Evolutionary conservation across 2,888 invertebrate genomes (phyloP), one percentile per base, ranked within the genome.

Genomic region (Octonoba sinensis): DNA sequence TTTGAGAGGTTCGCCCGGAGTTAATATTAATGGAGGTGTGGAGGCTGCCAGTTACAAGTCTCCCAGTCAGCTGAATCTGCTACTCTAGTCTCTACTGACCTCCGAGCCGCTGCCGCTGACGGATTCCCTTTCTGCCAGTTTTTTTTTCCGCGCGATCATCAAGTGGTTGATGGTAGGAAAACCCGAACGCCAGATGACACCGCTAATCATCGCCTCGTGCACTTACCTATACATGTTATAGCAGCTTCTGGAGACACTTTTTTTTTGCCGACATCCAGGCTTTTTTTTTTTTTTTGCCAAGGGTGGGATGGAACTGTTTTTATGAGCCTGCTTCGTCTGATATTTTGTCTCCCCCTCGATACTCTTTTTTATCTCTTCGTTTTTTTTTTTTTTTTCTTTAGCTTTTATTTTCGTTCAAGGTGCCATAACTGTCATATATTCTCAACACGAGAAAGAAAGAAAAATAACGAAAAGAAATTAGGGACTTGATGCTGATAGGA

Each of bases 1-100:
- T 77, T 57, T 77, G 70, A 73, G 66, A 60, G 67, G 59, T 27
- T 56, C 20, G 62, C 27, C 51, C 46, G 18, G 71, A 66, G 60
- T 73, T 73, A 79, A 73, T 73, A 73, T 73, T 73, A 79, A 81
- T 81, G 64, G 79, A 69, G 69, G 69, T 49, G 46, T 22, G 73
- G 72, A 47, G 20, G 36, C 20, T 20, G 72, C 44, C 66, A 78
- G 78, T 66, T 78, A 81, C 79, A 73, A 73, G 73, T 79, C 67
- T 36, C 60, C 22, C 46, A 67, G 72, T 73, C 79, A 73, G 73
- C 73, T 73, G 73, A 51, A 62, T 69, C 56, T 67, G 73, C 67
- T 81, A 73, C 79, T 73, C 54, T 60, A 51, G 62, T 46, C 56
- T 24, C 54, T 16, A 47, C 8, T 77, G 77, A 77, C 77, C 77